Base-by-base conservation (phyloP, 2,888 invertebrate species). In the Galerucella nymphaeae region DNA sequence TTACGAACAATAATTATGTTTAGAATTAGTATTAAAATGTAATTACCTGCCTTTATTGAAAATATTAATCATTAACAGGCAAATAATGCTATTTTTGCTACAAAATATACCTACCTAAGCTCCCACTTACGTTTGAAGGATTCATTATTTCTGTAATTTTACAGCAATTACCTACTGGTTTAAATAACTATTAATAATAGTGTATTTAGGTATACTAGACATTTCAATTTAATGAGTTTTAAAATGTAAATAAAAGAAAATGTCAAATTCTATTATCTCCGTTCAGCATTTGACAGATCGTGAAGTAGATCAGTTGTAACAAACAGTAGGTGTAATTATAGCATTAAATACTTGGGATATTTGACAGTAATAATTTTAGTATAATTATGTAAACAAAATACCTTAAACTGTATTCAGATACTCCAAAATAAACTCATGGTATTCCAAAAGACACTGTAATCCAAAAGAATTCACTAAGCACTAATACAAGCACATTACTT, bases 371-470 rank as follows among this genome's bases (percentile, higher is more conserved):
- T 50, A n/a, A 58, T 11, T 53, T 18, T 38, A 3, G 18, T 41
- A 41, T 41, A 42, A 62, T 62, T 3, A 48, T 11, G 8, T 1
- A 48, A 18, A 50, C 16, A 23, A 59, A n/a, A 20, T 57, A 57
- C 53, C 69, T 55, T 38, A 45, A 41, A 55, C 30, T 16, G 50
- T 63, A 23, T 64, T 57, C 70, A 64, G 42, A 70, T 16, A 9
- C 20, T 57, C 57, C 59, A 55, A 58, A 30, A 63, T 18, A 63
- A 48, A 30, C 55, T 69, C 69, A 77, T 76, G 58, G 67, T 71
- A 74, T 42, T 64, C 68, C 75, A 62, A 70, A 75, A 57, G 69
- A 63, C 77, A 76, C 76, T 69, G 75, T 75, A 75, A 75, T 77
- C 77, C 77, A 72, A 70, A 72, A 70, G 68, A 70, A 73, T 69